Base-by-base conservation (phyloP, 2,113 vertebrate genomes). In the Grallaria varia region DNA sequence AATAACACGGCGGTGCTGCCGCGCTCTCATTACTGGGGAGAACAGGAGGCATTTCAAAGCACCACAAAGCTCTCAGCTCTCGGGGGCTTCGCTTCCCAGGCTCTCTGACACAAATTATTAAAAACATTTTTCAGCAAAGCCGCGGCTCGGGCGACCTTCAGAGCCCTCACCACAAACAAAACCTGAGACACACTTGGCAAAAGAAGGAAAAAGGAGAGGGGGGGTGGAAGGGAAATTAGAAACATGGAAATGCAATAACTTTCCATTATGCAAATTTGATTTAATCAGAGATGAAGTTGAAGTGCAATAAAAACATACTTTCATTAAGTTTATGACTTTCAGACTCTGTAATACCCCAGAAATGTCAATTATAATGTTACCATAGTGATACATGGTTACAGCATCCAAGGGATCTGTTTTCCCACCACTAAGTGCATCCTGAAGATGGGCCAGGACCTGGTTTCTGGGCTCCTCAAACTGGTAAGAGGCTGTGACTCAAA, bases 241-340 rank as follows among this genome's bases (percentile, higher is more conserved):
- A 98, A 97, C 78, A 76, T 89, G 94, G 96, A 98, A 98, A 98
- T 98, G 95, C 98, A 98, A 98, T 98, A 98, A 98, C 96, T 98
- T 97, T 53, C 47, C 97, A 98, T 98, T 98, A 98, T 98, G 98
- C 96, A 98, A 97, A 98, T 98, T 97, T 97, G 96, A 98, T 98
- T 98, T 98, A 97, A 98, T 98, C 97, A 98, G 97, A 96, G 95
- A 98, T 96, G 97, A 97, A 97, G 91, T 93, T 97, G 97, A 96
- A 97, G 89, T 90, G 95, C 98, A 98, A 97, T 98, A 98, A 98
- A 97, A 98, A 96, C 95, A 96, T 95, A 97, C 97, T 98, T 98
- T 97, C 97, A 98, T 98, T 98, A 98, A 96, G 97, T 98, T 98
- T 98, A 98, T 98, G 97, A 97, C 96, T 98, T 97, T 93, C 93